Base-by-base conservation (phyloP, 2,113 vertebrate species). In the Merops nubicus region DNA sequence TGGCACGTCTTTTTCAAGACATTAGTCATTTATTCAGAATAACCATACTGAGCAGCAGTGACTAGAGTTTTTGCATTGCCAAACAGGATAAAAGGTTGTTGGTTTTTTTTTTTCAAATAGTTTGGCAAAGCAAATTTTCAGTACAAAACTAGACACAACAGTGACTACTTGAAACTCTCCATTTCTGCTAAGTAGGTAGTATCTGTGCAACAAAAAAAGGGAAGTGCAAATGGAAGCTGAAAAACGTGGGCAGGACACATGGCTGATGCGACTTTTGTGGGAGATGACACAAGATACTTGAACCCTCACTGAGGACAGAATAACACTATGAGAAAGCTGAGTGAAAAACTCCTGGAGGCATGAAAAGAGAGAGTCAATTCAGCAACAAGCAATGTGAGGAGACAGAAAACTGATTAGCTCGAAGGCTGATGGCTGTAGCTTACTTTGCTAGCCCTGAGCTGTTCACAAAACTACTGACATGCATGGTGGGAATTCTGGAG, bases 101-200 rank as follows among this genome's bases (percentile, higher is more conserved):
- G n/a, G n/a, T n/a, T n/a, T n/a, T 8, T 53, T 78, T 0, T 0
- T 7, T 82, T 15, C 68, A 42, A 72, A n/a, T 23, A 45, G 20
- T 89, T 64, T 34, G 31, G 9, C 29, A 64, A 59, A 84, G 40
- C 21, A 56, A 53, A 42, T 60, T 12, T 29, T 18, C 14, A 17
- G 12, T 73, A 18, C 6, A 7, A 45, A 88, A 73, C 38, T 54
- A 47, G 26, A 42, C 9, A 21, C 15, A 38, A 22, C 25, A 47
- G 60, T 68, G 42, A 68, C 12, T 26, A 73, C 29, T 40, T 85
- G 51, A 73, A 85, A 85, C 22, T 25, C 36, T 54, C 23, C 5
- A 38, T 70, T 87, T 92, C 54, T 65, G 40, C 22, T 13, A 67
- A 31, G 31, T 9, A 62, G 14, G 25, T 29, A 47, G 45, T 47